Evolutionary conservation across 2,113 vertebrate genomes (phyloP).

Genomic region (Pterophyllum scalare): DNA sequence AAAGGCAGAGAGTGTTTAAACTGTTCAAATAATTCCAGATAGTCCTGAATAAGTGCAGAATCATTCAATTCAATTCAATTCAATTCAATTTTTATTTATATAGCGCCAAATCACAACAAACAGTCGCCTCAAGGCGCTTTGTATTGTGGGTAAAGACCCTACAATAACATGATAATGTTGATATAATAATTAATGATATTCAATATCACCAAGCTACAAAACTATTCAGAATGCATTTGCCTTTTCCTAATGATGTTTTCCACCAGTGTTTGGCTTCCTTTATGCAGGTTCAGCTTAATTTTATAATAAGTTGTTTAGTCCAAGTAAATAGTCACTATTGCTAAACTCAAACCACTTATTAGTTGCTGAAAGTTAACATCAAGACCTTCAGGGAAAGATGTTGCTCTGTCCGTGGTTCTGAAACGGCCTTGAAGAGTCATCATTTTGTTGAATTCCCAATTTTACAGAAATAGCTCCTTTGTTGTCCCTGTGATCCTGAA

Average conservation of each 20-base stretch:
- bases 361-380: neutral
- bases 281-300: neutral
- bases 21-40: neutral
- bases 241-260: neutral
- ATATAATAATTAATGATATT: neutral
- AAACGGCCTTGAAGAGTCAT: neutral
- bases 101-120: no score
- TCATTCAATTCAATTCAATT: no score
- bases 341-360: fast-evolving
- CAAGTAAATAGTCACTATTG: neutral
- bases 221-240: neutral
- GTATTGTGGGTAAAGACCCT: no score
- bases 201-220: neutral
- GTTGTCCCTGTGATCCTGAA: slow-evolving; percentile 64
- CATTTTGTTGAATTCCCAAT: neutral
- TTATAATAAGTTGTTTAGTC: neutral
- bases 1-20: neutral
- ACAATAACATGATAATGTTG: neutral
- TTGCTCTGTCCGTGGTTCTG: slow-evolving; percentile 24
- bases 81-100: no score
- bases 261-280: neutral
- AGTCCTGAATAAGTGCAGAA: neutral
- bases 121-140: no score
- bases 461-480: slow-evolving; percentile 56
- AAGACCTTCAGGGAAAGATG: neutral